phyloP scores from a whole-genome alignment of 2,888 invertebrate genomes.

The Odontomyia ornata region DNA sequence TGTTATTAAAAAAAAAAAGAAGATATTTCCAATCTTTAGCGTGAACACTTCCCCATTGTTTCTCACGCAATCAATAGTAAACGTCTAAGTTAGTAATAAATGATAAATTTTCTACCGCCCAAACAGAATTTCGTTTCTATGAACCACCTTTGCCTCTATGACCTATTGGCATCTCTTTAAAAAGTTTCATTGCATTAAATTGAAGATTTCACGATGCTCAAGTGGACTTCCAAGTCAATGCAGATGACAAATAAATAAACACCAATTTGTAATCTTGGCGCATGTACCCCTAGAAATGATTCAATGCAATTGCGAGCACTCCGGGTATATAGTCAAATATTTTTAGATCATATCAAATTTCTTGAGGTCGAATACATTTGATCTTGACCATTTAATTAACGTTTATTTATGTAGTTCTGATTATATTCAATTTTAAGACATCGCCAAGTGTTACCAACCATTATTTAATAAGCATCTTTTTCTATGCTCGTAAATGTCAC shows the following conservation, averaged over 20 bases:
- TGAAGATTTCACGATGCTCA: neutral
- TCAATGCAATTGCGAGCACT: neutral
- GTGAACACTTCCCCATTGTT: no score
- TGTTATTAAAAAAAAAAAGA: no score
- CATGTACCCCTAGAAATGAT: neutral
- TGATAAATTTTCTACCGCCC: no score
- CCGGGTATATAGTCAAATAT: constrained; percentile 16
- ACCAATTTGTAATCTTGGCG: neutral
- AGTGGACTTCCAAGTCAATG: neutral
- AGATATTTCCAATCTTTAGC: no score
- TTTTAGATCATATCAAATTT: constrained; percentile 42
- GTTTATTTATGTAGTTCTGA: constrained; percentile 17
- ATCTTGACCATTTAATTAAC: constrained; percentile 42
- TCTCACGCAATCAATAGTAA: no score
- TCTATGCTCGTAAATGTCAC: no score
- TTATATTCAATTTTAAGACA: neutral
- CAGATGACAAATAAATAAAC: neutral
- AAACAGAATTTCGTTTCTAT: no score
- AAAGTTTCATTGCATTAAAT: neutral
- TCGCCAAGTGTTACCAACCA: neutral
- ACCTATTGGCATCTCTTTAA: neutral
- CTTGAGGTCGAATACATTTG: constrained; percentile 8
- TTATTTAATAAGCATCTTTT: no score
- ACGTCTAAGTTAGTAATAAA: no score
- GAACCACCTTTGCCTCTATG: no score